Evolutionary conservation across 2,113 vertebrate species (phyloP), one percentile per base, ranked within the genome.

Genomic region (Anthoscopus minutus): DNA sequence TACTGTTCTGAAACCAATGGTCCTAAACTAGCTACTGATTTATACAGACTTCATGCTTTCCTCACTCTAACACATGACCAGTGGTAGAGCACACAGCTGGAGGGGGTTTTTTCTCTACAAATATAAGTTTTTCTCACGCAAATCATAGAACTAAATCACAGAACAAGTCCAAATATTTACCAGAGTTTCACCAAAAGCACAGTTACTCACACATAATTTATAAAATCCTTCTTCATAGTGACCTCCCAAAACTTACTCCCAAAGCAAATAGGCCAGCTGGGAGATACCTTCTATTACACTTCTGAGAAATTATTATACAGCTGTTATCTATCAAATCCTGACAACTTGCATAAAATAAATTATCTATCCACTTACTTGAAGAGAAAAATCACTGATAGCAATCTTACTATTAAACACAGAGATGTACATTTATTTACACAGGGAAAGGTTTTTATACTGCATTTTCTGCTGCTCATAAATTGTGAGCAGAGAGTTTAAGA

Each of bases 301-400:
- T 93, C 24, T 66, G 62, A 78, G 64, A 93, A 92, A 82, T 30
- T 47, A 76, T 40, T 56, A 48, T 81, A 79, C 93, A 95, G 80
- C 50, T 94, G 88, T 74, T 84, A 92, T 88, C 74, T 61, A 67
- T 81, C 87, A 94, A 91, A 87, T n/a, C 50, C 27, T 87, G 72
- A 79, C 78, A 92, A 73, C 30, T 25, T 72, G 13, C 57, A 76
- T 83, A 90, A 88, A 92, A 95, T 86, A 94, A 88, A 86, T 96
- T 89, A 93, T 94, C 72, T 80, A 65, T 85, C 67, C 64, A 88
- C 40, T 91, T 88, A 54, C 35, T 86, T 83, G 38, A 81, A 92
- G 67, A 94, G 38, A 90, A 96, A 96, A 88, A 88, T 57, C 83
- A 81, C 74, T 67, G 70, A 95, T 66, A 76, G 20, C 12, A 78